Conservation (phyloP, 2,113 vertebrate genomes). For the Caloenas nicobarica region DNA sequence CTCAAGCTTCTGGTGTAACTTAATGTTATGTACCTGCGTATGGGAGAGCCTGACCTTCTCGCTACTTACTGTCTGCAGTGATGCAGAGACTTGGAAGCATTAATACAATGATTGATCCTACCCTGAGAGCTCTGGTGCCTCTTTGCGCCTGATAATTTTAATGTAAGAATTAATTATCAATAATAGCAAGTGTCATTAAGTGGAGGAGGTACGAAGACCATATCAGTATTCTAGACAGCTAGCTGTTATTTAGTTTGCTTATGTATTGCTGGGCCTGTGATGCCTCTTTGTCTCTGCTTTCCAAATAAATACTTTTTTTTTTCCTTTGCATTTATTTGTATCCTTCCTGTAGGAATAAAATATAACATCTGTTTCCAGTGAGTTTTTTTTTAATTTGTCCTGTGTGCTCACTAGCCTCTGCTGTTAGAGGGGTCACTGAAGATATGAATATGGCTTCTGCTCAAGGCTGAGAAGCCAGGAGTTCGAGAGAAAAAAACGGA, state of each 20-base stretch:
- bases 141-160: neutral
- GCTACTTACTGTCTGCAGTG: neutral
- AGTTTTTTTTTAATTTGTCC: neutral
- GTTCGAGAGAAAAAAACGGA: neutral
- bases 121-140: neutral
- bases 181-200: neutral
- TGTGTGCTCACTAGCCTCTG: neutral
- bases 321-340: neutral
- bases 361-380: neutral
- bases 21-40: neutral
- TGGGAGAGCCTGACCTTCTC: neutral
- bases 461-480: neutral
- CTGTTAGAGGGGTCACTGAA: neutral
- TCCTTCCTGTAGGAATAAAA: neutral
- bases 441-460: neutral
- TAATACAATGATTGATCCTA: accelerated
- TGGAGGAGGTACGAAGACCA: neutral
- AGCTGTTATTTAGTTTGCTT: neutral
- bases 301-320: neutral
- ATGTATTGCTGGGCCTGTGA: neutral
- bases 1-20: neutral
- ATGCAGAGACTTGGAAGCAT: neutral
- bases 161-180: neutral
- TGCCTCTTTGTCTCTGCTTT: neutral
- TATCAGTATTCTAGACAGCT: neutral